Evolutionary conservation across 2,113 vertebrate genomes (phyloP), one percentile per base, ranked within the genome.

Genomic region (Albula glossodonta): DNA sequence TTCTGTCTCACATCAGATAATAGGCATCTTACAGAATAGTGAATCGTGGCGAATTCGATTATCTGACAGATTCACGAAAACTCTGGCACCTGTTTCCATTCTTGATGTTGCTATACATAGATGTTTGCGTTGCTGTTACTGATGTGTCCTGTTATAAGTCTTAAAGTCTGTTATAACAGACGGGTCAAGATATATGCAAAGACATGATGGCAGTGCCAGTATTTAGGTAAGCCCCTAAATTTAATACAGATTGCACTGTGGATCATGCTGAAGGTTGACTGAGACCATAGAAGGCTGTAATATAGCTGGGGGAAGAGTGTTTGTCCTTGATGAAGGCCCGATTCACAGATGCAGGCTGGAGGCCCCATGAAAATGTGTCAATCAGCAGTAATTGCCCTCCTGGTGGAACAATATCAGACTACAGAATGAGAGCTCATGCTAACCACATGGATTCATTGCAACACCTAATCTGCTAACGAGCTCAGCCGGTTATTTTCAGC

Each of bases 381-480:
- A 95, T 97, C 97, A 97, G 96, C 94, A 84, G 95, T 97, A 98
- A 97, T 97, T 97, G 96, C 95, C 96, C 91, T 96, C 95, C 94
- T 94, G 94, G 94, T 97, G 95, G 96, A 97, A 96, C 93, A 94
- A 94, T 94, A 95, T 95, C 93, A 93, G 94, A 92, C 94, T 88
- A 92, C 90, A 92, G 91, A 94, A 91, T 86, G 88, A 95, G 90
- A 94, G 92, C 89, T 90, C 88, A 89, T 91, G 94, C 92, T 90
- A 91, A 96, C 94, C 94, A 95, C 94, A 93, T 89, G 94, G 94
- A 96, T 96, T 96, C 95, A 96, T 95, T 94, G 94, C 96, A 94
- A 95, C 93, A 96, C 94, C 96, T 97, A 96, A 97, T 97, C 96
- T 96, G 93, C 95, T 97, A 97, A 98, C 96, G 96, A 97, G 96